Percentiles rank a stretch among this genome's conserved stretches.
Evolutionary conservation across 2,888 invertebrate species (phyloP).

Genomic region (Agrotis segetum): DNA sequence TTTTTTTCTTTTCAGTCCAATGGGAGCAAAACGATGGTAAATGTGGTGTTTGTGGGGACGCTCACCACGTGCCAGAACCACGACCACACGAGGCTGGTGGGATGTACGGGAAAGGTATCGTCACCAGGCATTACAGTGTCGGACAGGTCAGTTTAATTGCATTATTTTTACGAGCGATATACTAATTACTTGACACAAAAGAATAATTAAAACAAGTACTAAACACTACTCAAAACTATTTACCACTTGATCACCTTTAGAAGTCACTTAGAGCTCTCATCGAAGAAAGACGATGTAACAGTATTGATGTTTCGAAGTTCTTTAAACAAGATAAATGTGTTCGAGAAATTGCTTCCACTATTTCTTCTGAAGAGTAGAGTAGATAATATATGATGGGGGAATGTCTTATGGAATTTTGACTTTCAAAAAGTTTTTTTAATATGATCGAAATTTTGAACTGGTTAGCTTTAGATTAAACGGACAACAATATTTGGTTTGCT

Average conservation of each 20-base stretch:
- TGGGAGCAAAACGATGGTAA: constrained; percentile 96
- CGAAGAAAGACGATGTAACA: too few relatives aligned
- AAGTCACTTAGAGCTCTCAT: too few relatives aligned
- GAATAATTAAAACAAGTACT: too few relatives aligned
- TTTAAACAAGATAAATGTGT: too few relatives aligned
- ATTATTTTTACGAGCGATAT: too few relatives aligned
- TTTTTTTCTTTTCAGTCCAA: constrained; percentile 92
- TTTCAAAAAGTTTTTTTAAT: not conserved
- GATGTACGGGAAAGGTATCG: constrained; percentile 96
- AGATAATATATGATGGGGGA: not conserved
- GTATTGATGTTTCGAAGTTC: not conserved
- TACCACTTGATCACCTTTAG: too few relatives aligned
- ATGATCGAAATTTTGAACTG: not conserved
- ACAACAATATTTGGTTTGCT: too few relatives aligned
- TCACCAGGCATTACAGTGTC: constrained; percentile 94
- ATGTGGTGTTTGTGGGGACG: constrained; percentile 98
- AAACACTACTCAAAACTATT: too few relatives aligned
- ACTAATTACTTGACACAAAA: too few relatives aligned
- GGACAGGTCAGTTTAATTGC: constrained; percentile 92
- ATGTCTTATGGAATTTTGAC: not conserved
- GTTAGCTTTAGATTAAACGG: too few relatives aligned
- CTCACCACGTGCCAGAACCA: constrained; percentile 93
- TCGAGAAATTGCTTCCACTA: not conserved
- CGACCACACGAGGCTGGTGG: constrained; percentile 98
- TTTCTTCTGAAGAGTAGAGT: not conserved